Base-by-base conservation (phyloP, 2,888 invertebrate genomes). In the Tipula unca region DNA sequence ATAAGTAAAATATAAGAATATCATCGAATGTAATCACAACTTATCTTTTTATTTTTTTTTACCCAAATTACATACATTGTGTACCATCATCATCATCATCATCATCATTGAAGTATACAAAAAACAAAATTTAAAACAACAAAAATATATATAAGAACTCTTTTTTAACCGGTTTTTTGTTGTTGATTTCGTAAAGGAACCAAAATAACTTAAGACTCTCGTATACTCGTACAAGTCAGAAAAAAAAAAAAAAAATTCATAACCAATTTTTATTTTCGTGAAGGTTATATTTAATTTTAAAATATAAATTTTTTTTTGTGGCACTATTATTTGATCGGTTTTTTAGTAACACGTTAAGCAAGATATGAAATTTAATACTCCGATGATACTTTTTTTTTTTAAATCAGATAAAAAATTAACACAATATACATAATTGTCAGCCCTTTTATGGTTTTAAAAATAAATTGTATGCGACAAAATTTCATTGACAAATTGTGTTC, bases 51-150 rank as follows among this genome's bases (percentile, higher is more conserved):
- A 48, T 48, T 32, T 32, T 32, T 48, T 69, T 69, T 69, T 69
- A 69, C 25, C 69, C 25, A 69, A 69, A 69, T 69, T 69, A 69
- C 69, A 69, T 69, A 69, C 69, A 69, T 69, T 69, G 69, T 69
- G 69, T 69, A 69, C 69, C 69, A 69, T 48, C 69, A 69, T 69
- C 69, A 69, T 69, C 54, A 54, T 69, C 54, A 54, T 48, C 48
- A 48, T 48, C 48, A 48, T 69, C 69, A 69, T 69, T 69, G 69
- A 25, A 69, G 25, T 69, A 69, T 32, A 32, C 32, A 14, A 17
- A 48, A 17, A n/a, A 48, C n/a, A 48, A 48, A n/a, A n/a, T 2
- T 48, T 48, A 69, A 69, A 69, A 69, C 69, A 69, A 69, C 69
- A 69, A 69, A 69, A 69, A 69, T 8, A 69, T 25, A 3, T 69